Percentiles rank a stretch among this genome's conserved stretches.
These are phyloP conservation scores for Myzus persicae DNA, from an alignment of 1,140 invertebrate species.

Conservation along the genomic window DNA sequence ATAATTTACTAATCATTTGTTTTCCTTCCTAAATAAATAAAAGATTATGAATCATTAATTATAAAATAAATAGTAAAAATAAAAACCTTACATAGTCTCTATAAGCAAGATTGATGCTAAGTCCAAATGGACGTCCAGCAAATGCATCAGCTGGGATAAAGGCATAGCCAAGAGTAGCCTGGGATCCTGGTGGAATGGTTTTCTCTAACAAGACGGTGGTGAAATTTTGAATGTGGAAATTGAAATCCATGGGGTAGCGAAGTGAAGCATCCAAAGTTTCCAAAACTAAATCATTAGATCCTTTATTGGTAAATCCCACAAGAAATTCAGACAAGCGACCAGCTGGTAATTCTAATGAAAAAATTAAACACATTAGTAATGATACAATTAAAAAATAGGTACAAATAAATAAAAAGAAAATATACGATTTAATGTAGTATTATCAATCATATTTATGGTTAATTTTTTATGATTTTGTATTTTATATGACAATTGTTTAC, in stretches of 20 bases:
- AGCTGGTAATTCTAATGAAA: slow-evolving; percentile 84
- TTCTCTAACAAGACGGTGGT: slow-evolving; percentile 88
- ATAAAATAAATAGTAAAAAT: slow-evolving; percentile 51
- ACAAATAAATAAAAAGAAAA: neutral
- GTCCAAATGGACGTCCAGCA: slow-evolving; percentile 93
- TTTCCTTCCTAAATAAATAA: slow-evolving; percentile 70
- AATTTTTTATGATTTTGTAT: neutral
- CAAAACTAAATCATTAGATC: slow-evolving; percentile 86
- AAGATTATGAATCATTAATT: neutral
- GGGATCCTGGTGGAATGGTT: slow-evolving; percentile 87
- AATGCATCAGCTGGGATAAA: slow-evolving; percentile 95
- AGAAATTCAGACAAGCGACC: slow-evolving; percentile 93
- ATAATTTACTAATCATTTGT: slow-evolving; percentile 87
- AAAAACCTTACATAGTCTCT: slow-evolving; percentile 76
- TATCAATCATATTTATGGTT: neutral
- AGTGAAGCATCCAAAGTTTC: slow-evolving; percentile 96
- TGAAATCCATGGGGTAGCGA: slow-evolving; percentile 98
- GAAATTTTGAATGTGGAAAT: slow-evolving; percentile 98
- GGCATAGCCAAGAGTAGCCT: slow-evolving; percentile 94
- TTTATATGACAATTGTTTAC: too few relatives aligned
- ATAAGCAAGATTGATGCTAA: slow-evolving; percentile 93
- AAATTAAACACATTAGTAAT: slow-evolving; percentile 59
- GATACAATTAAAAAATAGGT: neutral
- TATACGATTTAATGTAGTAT: neutral
- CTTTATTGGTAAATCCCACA: slow-evolving; percentile 96